Conservation (phyloP, 2,888 invertebrate genomes). For the Erebia ligea region DNA sequence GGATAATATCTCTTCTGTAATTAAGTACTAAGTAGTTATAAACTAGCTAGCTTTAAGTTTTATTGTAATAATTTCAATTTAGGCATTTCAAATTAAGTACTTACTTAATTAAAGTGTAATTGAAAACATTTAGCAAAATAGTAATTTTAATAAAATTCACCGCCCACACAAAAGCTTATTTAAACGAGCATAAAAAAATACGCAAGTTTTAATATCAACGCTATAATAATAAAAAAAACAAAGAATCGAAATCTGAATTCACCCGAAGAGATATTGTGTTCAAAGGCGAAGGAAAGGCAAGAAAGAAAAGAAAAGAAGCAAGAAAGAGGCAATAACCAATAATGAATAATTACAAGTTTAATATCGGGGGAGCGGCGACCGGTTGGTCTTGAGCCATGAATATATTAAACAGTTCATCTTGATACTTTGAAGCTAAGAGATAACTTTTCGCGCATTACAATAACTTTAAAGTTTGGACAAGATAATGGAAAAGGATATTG, state of each 20-base stretch:
- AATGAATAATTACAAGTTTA: conserved; percentile 36
- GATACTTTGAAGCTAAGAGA: not conserved
- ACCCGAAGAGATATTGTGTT: conserved; percentile 9
- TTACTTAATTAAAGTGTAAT: too few relatives aligned
- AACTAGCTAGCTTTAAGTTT: too few relatives aligned
- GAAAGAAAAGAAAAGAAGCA: conserved; percentile 19
- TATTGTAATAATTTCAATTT: too few relatives aligned
- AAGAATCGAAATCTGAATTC: conserved; percentile 4
- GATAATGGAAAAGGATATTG: not conserved
- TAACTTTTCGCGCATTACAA: not conserved
- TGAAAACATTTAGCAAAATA: too few relatives aligned
- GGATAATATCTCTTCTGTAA: too few relatives aligned
- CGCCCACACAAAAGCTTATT: not conserved
- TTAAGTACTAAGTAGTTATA: too few relatives aligned
- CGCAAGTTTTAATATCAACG: conserved; percentile 10
- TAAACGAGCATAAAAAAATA: not conserved
- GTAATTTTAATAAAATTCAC: not conserved
- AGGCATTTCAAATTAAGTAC: too few relatives aligned
- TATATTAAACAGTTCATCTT: conserved; percentile 33
- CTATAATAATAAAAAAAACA: conserved; percentile 2
- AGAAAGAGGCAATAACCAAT: conserved; percentile 23
- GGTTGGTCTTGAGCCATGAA: conserved; percentile 37
- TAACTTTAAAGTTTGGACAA: not conserved
- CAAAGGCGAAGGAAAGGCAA: conserved; percentile 3
- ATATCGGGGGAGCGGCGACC: conserved; percentile 29